Evolutionary conservation across 2,888 invertebrate species (phyloP), one percentile per base, ranked within the genome.

Genomic region (Spisula solida): DNA sequence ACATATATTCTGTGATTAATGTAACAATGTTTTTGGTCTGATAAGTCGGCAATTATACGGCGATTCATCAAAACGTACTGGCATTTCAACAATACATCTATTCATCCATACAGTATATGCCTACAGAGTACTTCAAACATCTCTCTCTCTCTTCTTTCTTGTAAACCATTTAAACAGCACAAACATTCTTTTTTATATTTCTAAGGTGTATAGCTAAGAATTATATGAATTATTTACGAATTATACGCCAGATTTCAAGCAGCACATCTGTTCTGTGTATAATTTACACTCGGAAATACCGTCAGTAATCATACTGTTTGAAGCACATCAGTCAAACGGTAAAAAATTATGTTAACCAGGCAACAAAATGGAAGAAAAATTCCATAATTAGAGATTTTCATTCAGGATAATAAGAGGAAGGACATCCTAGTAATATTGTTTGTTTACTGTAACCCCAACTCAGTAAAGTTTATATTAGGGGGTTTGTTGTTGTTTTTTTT

Each of bases 251-350:
- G 60, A 66, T 66, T 25, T 25, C 60, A 12, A 66, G 60, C 25
- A 12, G 25, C n/a, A 25, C 60, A 66, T 66, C 60, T 66, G 60
- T 66, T 66, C 60, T 25, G 60, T 25, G 60, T 66, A 66, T 66
- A 66, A 66, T 66, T 66, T 25, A 66, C 60, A 66, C 25, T 66
- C 12, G 25, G 60, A 66, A 66, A 66, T 66, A 66, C 60, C 60
- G 6, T 4, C 41, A 25, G 25, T 25, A 66, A 25, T 66, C 60
- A 66, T 4, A 60, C 60, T n/a, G 25, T 66, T 66, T 25, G 60
- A 66, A 51, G 51, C 60, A 25, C 25, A 66, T 25, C 60, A 66
- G 25, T 25, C 60, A 66, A 66, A 66, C 60, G n/a, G 60, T 66
- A 66, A 66, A 66, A 66, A 66, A 66, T 25, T 4, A 25, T 66